A percentile compares a stretch with the other conserved stretches of the same genome.
phyloP scores from a whole-genome alignment of 2,888 invertebrate genomes.

The Allolobophora icterica region DNA sequence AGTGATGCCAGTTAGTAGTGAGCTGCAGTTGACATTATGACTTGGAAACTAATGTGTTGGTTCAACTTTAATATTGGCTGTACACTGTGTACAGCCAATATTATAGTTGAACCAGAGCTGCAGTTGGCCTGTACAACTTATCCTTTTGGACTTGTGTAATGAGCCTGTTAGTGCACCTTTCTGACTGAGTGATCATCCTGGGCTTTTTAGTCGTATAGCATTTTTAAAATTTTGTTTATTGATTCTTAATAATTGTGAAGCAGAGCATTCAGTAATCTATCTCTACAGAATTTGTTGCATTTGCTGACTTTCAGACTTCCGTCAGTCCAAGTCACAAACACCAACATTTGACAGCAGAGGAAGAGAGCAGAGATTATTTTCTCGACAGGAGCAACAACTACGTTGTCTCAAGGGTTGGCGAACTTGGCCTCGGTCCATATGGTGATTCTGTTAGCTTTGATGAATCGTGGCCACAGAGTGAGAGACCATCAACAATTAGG shows the following conservation, averaged over 20 bases:
- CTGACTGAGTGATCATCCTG: no score
- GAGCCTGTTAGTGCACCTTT: no score
- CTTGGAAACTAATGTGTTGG: no score
- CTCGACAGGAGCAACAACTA: background rate
- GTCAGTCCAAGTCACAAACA: background rate
- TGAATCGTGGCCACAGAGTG: conserved; percentile 26
- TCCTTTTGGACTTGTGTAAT: no score
- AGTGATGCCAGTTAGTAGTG: no score
- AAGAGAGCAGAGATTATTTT: background rate
- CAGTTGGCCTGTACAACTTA: no score
- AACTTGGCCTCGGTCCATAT: background rate
- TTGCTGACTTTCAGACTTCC: background rate
- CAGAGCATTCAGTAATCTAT: background rate
- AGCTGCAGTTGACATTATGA: no score
- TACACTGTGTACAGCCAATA: no score
- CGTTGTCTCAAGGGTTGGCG: background rate
- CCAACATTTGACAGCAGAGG: background rate
- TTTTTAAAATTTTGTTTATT: no score
- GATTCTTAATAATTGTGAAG: conserved; percentile 1
- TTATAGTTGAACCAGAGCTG: no score
- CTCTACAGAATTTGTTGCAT: background rate
- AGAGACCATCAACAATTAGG: conserved; percentile 23
- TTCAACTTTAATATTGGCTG: no score
- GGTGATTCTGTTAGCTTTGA: conserved; percentile 9
- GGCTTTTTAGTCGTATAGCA: no score